Conservation (phyloP, 2,888 invertebrate species). For the Micropterix aruncella region DNA sequence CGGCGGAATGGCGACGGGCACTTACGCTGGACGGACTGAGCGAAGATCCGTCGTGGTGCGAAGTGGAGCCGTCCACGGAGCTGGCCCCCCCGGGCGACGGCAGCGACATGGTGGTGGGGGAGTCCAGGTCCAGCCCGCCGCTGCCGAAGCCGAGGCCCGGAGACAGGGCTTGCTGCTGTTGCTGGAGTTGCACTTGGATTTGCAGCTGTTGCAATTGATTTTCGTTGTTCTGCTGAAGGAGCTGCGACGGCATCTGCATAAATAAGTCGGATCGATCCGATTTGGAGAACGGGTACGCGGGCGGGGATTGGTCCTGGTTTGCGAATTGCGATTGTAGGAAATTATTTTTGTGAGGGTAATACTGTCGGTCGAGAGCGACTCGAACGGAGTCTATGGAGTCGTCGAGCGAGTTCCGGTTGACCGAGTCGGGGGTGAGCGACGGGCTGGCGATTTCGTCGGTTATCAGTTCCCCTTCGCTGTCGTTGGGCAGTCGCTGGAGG, state of each 20-base stretch:
- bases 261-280: conserved; percentile 46
- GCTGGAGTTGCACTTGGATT: conserved; percentile 57
- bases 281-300: conserved; percentile 42
- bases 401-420: conserved; percentile 45
- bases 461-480: conserved; percentile 49
- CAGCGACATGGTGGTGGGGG: conserved; percentile 61
- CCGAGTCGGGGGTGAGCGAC: conserved; percentile 54
- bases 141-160: conserved; percentile 48
- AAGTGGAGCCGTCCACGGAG: conserved; percentile 46
- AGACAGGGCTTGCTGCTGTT: conserved; percentile 44
- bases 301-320: conserved; percentile 36
- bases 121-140: conserved; percentile 57
- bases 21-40: conserved; percentile 55
- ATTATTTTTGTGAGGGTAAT: conserved; percentile 34
- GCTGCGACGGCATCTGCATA: conserved; percentile 41
- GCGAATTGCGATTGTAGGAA: conserved; percentile 28
- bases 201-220: conserved; percentile 51
- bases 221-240: conserved; percentile 35
- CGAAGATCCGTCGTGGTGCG: conserved; percentile 42
- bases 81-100: conserved; percentile 68
- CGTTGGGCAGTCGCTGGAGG: conserved; percentile 52
- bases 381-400: conserved; percentile 63
- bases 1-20: conserved; percentile 42
- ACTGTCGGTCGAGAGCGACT: conserved; percentile 44
- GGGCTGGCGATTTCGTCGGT: conserved; percentile 57